Conservation (phyloP, 1,140 invertebrate species). For the Odontomachus brunneus region DNA sequence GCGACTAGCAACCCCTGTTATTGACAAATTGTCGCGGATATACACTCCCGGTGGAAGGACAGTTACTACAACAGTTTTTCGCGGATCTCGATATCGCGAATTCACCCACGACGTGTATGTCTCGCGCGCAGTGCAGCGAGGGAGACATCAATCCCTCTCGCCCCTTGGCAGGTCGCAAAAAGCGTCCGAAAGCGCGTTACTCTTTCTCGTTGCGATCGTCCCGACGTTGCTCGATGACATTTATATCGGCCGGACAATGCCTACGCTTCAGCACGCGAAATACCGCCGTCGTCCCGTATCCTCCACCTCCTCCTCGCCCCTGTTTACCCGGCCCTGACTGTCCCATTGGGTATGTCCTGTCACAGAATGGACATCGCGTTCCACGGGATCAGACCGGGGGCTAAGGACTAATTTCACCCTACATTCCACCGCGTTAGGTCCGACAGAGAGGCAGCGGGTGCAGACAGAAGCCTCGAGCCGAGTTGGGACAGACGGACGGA, state of each 20-base stretch:
- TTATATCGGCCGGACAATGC: slow-evolving; percentile 66
- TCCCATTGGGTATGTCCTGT: slow-evolving; percentile 52
- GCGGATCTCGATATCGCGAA: too few species aligned
- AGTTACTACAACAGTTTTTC: too few species aligned
- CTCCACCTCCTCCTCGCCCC: neutral
- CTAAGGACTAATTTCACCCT: slow-evolving; percentile 74
- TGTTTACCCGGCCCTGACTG: neutral
- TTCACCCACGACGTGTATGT: too few species aligned
- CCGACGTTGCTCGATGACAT: slow-evolving; percentile 53
- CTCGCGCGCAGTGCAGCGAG: neutral
- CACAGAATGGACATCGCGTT: slow-evolving; percentile 66
- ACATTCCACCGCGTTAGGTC: slow-evolving; percentile 71
- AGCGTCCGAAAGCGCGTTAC: slow-evolving; percentile 21
- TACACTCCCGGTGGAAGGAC: too few species aligned
- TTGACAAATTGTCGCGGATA: too few species aligned
- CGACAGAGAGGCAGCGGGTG: slow-evolving; percentile 28
- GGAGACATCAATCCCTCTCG: neutral
- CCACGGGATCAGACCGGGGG: slow-evolving; percentile 64
- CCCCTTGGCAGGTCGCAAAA: slow-evolving; percentile 3
- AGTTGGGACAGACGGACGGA: too few species aligned
- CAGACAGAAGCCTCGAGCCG: neutral
- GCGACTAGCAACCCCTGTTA: too few species aligned
- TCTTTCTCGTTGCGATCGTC: slow-evolving; percentile 36
- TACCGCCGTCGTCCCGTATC: slow-evolving; percentile 47
- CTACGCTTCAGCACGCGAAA: slow-evolving; percentile 57